Conservation (phyloP, 1,140 invertebrate genomes). For the Bombus confusus region DNA sequence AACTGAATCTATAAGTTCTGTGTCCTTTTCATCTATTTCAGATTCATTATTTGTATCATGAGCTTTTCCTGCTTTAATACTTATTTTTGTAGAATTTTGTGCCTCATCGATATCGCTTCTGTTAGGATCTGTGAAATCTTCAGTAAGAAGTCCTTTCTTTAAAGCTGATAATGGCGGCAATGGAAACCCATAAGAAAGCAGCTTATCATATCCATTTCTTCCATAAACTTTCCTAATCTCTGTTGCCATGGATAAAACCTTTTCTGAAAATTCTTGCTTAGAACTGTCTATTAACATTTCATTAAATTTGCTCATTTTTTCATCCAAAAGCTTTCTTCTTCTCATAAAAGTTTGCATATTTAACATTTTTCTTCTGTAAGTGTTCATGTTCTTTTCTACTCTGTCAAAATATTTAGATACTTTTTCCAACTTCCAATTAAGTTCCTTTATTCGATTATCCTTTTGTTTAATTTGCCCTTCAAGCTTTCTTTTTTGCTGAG, state of each 20-base stretch:
- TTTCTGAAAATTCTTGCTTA: slow-evolving; percentile 68
- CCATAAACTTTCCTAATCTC: slow-evolving; percentile 73
- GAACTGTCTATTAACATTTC: slow-evolving; percentile 65
- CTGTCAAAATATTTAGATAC: slow-evolving; percentile 78
- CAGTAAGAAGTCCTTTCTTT: not conserved
- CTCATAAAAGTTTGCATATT: slow-evolving; percentile 75
- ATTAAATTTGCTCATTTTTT: slow-evolving; percentile 68
- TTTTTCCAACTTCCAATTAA: slow-evolving; percentile 79
- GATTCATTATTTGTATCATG: slow-evolving; percentile 2
- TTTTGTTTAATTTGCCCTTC: slow-evolving; percentile 72
- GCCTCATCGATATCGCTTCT: slow-evolving; percentile 17
- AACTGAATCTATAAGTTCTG: slow-evolving; percentile 19
- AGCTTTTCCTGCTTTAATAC: not conserved
- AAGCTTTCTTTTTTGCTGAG: slow-evolving; percentile 71
- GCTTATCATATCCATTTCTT: slow-evolving; percentile 71
- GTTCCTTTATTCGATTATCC: slow-evolving; percentile 77
- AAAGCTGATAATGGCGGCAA: slow-evolving; percentile 66
- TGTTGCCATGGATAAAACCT: slow-evolving; percentile 61
- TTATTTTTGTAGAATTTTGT: slow-evolving; percentile 8
- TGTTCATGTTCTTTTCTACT: slow-evolving; percentile 77
- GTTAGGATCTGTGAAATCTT: slow-evolving; percentile 20
- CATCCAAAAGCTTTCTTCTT: slow-evolving; percentile 70
- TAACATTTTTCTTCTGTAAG: slow-evolving; percentile 74
- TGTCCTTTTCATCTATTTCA: not conserved
- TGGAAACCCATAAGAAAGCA: slow-evolving; percentile 74